Evolutionary conservation across 2,888 invertebrate species (phyloP).

Genomic region (Caenorhabditis angaria): DNA sequence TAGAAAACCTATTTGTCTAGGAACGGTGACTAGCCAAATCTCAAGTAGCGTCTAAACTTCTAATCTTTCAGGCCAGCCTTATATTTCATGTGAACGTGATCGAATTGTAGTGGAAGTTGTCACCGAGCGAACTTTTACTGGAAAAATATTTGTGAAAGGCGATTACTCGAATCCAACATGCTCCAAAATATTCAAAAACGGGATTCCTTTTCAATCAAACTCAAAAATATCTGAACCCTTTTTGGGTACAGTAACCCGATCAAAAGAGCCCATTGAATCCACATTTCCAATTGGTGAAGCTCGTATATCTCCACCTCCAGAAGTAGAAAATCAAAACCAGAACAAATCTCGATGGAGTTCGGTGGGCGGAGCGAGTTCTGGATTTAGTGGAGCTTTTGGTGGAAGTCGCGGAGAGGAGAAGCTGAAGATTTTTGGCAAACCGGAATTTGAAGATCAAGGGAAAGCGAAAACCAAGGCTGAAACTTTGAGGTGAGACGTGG

Average conservation of each 20-base stretch:
- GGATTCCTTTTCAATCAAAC: no score
- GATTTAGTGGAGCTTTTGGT: conserved; percentile 24
- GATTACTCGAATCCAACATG: conserved; percentile 62
- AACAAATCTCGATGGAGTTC: conserved; percentile 14
- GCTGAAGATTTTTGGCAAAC: conserved; percentile 18
- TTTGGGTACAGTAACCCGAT: conserved; percentile 31
- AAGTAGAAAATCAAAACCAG: not conserved
- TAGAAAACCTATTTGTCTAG: no score
- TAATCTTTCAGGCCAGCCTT: conserved; percentile 41
- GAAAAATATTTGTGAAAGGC: conserved; percentile 68
- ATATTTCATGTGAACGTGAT: conserved; percentile 61
- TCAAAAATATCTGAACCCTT: no score
- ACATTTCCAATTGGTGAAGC: not conserved
- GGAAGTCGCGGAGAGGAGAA: conserved; percentile 24
- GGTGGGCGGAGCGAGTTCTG: conserved; percentile 26
- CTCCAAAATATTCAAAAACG: conserved; percentile 29
- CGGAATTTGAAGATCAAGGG: not conserved
- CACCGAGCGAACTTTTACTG: conserved; percentile 60
- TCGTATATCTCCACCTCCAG: not conserved
- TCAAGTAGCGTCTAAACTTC: no score
- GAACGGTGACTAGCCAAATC: no score
- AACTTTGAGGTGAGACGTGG: not conserved
- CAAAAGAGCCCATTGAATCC: conserved; percentile 19
- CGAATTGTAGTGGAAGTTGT: conserved; percentile 61
- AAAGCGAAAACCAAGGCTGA: not conserved